Evolutionary conservation across 2,797 vertebrate species (phyloP).

Genomic region (Champsocephalus esox): DNA sequence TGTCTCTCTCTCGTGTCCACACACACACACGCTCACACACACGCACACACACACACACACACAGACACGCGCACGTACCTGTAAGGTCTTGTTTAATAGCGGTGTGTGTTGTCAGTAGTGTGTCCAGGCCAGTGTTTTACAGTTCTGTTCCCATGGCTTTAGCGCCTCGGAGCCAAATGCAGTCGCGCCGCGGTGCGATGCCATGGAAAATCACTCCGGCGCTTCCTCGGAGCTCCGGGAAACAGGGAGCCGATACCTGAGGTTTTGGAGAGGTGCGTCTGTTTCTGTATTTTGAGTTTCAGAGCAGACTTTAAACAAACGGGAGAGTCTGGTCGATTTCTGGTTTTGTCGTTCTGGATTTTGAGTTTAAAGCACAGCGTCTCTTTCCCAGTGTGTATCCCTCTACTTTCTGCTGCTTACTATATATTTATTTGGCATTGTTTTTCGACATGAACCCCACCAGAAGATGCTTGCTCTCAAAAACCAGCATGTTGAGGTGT

Average conservation of each 20-base stretch:
- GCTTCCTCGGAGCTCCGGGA: constrained; percentile 21
- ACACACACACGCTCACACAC: constrained; percentile 26
- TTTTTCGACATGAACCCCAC: no score
- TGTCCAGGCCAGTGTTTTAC: constrained; percentile 76
- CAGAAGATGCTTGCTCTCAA: no score
- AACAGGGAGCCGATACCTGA: constrained; percentile 19
- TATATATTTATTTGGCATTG: no score
- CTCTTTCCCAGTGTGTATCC: no score
- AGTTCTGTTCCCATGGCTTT: constrained; percentile 77
- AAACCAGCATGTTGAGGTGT: no score
- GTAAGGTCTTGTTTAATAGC: constrained; percentile 64
- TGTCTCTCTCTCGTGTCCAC: constrained; percentile 5
- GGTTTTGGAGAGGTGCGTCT: no score
- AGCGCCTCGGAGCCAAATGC: constrained; percentile 48
- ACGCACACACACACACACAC: constrained; percentile 14
- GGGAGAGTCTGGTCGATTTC: no score
- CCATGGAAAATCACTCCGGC: constrained; percentile 57
- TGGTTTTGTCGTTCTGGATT: no score
- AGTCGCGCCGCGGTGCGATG: constrained; percentile 25
- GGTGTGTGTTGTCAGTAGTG: constrained; percentile 70
- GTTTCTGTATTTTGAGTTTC: no score
- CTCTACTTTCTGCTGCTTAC: no score
- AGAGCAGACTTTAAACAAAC: no score
- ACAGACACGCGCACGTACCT: constrained; percentile 46
- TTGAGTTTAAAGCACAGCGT: no score